These are phyloP conservation scores for Poliocrania exsul DNA, from an alignment of 2,797 vertebrate genomes.

Conservation along the genomic window DNA sequence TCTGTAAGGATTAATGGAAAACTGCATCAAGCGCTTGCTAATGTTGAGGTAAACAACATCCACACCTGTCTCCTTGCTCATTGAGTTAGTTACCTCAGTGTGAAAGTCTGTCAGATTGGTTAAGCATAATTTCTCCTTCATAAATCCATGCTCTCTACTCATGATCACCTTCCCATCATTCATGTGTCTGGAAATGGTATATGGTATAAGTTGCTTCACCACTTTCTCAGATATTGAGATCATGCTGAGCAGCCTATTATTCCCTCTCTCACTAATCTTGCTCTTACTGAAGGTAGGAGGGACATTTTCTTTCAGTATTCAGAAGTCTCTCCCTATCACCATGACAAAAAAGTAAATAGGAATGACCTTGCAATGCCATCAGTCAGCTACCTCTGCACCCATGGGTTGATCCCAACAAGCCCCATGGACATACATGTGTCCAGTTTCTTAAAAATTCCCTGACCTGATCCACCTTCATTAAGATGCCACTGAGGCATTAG, in stretches of 20 bases:
- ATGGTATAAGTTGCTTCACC: not conserved
- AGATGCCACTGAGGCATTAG: not conserved
- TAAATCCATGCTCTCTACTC: not conserved
- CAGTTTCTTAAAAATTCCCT: not conserved
- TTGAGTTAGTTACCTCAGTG: not conserved
- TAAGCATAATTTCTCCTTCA: not conserved
- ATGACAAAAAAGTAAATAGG: not conserved
- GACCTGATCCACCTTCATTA: not conserved
- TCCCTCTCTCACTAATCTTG: not conserved
- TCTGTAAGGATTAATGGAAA: not conserved
- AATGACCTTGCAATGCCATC: not conserved
- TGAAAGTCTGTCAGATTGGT: not conserved
- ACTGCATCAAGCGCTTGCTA: rapidly evolving
- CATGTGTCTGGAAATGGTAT: not conserved
- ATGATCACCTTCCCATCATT: not conserved
- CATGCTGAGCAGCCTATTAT: not conserved
- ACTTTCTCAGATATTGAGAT: not conserved
- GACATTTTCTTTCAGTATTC: not conserved
- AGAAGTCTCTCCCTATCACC: not conserved
- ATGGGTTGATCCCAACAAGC: not conserved
- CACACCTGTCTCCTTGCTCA: not conserved
- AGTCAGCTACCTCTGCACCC: not conserved
- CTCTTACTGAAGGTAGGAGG: not conserved
- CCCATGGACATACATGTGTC: rapidly evolving
- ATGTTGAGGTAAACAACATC: not conserved